A percentile compares a stretch with the other conserved stretches of the same genome.
Conservation (phyloP, 2,797 vertebrate genomes). For the Astyanax mexicanus region DNA sequence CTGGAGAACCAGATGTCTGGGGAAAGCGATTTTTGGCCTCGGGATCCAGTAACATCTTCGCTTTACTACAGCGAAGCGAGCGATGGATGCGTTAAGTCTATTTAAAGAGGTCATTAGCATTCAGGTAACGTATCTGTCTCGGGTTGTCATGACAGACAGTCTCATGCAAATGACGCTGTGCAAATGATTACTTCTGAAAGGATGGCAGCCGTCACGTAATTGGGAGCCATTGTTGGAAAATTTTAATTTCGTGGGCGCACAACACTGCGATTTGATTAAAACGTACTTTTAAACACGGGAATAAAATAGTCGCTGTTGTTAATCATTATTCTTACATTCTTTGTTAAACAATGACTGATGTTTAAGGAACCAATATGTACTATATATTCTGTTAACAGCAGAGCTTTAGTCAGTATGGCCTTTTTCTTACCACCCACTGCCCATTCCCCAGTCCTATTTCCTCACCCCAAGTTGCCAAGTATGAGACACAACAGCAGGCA, state of each 20-base stretch:
- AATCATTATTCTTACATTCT: too few relatives aligned
- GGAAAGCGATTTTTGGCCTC: conserved; percentile 63
- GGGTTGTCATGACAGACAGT: conserved; percentile 54
- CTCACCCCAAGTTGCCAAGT: too few relatives aligned
- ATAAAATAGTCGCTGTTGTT: conserved; percentile 30
- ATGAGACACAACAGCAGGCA: too few relatives aligned
- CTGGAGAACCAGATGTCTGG: conserved; percentile 53
- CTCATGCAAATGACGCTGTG: conserved; percentile 57
- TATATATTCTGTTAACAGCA: too few relatives aligned
- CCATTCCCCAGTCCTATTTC: too few relatives aligned
- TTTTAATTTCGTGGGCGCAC: conserved; percentile 21
- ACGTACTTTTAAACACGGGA: conserved; percentile 28
- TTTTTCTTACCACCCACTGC: too few relatives aligned
- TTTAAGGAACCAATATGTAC: too few relatives aligned
- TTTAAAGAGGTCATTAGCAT: conserved; percentile 73
- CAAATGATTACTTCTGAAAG: conserved; percentile 43
- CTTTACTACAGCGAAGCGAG: conserved; percentile 56
- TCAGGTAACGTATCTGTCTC: conserved; percentile 55
- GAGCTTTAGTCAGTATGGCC: too few relatives aligned
- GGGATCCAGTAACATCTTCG: conserved; percentile 59
- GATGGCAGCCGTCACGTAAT: conserved; percentile 36
- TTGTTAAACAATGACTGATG: too few relatives aligned
- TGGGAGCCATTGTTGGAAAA: conserved; percentile 23
- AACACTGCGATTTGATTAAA: conserved; percentile 33
- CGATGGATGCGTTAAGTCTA: conserved; percentile 58